Base-by-base conservation (phyloP, 2,113 vertebrate genomes). In the Ardeotis arabs region DNA sequence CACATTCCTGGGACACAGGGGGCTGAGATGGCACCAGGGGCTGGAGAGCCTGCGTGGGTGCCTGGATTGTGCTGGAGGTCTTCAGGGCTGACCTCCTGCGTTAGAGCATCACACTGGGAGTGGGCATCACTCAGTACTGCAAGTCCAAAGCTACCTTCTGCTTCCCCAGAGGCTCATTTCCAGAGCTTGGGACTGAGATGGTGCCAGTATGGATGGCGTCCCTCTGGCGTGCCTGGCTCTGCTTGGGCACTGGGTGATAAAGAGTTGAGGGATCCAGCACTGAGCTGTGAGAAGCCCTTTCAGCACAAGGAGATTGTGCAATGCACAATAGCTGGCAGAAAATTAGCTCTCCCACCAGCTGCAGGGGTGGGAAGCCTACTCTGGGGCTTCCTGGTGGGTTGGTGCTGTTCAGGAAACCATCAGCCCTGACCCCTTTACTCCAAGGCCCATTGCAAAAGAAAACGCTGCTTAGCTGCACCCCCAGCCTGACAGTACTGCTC, bases 401-500 rank as follows among this genome's bases (percentile, higher is more conserved):
- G 44, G 15, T 41, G 49, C 0, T 6, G 2, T 27, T 44, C 55
- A 72, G 73, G 63, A 81, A 56, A 33, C 13, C 55, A 60, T 7
- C 63, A 89, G 22, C n/a, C n/a, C 47, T 45, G 35, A 19, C 10
- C 14, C 12, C 24, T 69, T 60, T 29, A 35, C 33, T 68, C 55
- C 19, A 27, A 39, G 49, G 28, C 24, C 6, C 21, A 1, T 45
- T 35, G 18, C 24, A 44, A 44, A 44, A 16, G 15, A 15, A n/a
- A 22, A 6, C 13, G 4, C n/a, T 16, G 7, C 47, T 74, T 14
- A 18, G 47, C 62, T 69, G 59, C 33, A 29, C 2, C 37, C 28
- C 6, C 0, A 0, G 5, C 14, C 13, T 4, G 2, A 28, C 4
- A 31, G 56, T 78, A 21, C 20, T 0, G 0, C 76, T 44, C 4